Evolutionary conservation across 2,888 invertebrate species (phyloP).

Genomic region (Cephalotes varians): DNA sequence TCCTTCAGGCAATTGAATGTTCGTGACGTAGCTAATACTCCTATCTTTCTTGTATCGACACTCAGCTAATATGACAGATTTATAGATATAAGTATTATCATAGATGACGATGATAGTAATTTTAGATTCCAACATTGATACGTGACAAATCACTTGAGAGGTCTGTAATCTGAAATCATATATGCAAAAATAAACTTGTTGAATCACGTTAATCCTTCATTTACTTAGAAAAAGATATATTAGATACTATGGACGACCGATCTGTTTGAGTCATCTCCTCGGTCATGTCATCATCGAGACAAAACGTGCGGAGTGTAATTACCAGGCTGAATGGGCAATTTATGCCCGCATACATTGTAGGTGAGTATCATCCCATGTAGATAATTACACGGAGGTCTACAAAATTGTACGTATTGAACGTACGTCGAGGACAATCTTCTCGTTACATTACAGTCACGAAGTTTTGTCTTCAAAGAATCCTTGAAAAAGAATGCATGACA

Average conservation of each 20-base stretch:
- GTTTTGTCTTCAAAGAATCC: conserved; percentile 37
- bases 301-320: conserved; percentile 54
- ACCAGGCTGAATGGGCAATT: conserved; percentile 56
- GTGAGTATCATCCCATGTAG: conserved; percentile 51
- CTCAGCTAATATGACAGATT: not conserved
- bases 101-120: not conserved
- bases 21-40: conserved; percentile 4
- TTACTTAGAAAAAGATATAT: conserved; percentile 4
- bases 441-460: conserved; percentile 28
- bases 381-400: conserved; percentile 55
- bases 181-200: conserved; percentile 25
- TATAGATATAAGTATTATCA: not conserved
- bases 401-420: conserved; percentile 51
- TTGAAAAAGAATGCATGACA: conserved; percentile 11
- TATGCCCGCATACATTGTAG: conserved; percentile 55
- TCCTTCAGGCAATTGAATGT: conserved; percentile 1
- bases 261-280: conserved; percentile 54
- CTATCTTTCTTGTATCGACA: not conserved
- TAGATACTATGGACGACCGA: not conserved
- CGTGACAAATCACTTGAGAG: not conserved
- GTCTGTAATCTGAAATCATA: conserved; percentile 14
- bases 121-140: not conserved
- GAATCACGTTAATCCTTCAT: conserved; percentile 20
- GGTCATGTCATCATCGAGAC: conserved; percentile 54
- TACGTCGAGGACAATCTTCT: conserved; percentile 42